Evolutionary conservation across 1,140 invertebrate species (phyloP), one percentile per base, ranked within the genome.

Genomic region (Zaprionus camerounensis): DNA sequence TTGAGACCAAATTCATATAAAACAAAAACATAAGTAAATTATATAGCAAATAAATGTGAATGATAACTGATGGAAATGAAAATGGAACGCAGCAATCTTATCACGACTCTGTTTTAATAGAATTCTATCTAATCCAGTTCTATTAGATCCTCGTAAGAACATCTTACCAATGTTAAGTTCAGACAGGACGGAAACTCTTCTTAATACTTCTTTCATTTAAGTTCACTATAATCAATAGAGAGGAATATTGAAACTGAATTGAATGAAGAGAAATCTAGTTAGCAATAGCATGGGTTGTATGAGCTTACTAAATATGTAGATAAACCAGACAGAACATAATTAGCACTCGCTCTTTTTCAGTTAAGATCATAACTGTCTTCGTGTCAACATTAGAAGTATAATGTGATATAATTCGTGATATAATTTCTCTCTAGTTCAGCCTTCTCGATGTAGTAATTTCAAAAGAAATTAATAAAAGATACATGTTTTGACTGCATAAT

Each of bases 11-110:
- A 73, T 56, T 58, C 12, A 67, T 22, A 51, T 12, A 65, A 49
- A 70, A 64, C 49, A 58, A 67, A 68, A 56, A 59, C 71, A 71
- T 53, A 58, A 67, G 59, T 56, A 63, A 82, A 71, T 41, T 31
- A 38, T 44, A 67, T 53, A 51, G 24, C 36, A 81, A 55, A 61
- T 3, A 44, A 77, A 26, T 24, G 41, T 56, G 24, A 66, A 34
- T 24, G 58, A 24, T 59, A 61, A 51, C 12, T 51, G 26, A 73
- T 49, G 11, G 5, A 70, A 63, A 46, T 44, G 15, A 68, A 46
- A 56, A 74, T 9, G 2, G 22, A 49, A 15, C 9, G 53, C 17
- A 53, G 36, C 64, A 31, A 2, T 3, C 1, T 53, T 36, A 17
- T 17, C 2, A 46, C n/a, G n/a, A 17, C n/a, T 20, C 0, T 11